These are phyloP conservation scores for Rhopilema esculentum DNA, from an alignment of 30 jellyfish, hydroid and myxozoan genomes.

Conservation along the genomic window DNA sequence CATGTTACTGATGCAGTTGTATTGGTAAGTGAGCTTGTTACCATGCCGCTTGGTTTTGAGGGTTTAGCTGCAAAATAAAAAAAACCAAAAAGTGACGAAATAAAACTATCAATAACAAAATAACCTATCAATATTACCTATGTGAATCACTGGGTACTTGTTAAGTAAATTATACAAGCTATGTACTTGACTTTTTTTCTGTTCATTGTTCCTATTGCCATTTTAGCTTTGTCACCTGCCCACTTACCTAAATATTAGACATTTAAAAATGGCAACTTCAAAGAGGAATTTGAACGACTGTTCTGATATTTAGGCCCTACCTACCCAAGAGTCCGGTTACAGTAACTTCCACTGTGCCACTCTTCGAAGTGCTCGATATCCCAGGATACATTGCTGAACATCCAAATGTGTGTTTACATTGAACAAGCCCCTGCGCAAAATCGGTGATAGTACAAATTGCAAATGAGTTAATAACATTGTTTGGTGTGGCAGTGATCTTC, in stretches of 20 bases:
- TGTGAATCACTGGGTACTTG: not conserved
- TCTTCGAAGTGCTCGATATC: constrained; percentile 1
- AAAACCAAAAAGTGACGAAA: not conserved
- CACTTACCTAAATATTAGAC: not conserved
- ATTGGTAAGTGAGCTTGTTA: constrained; percentile 6
- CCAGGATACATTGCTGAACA: constrained; percentile 40
- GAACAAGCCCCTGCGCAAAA: constrained; percentile 9
- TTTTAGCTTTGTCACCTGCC: too few species aligned
- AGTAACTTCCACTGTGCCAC: constrained; percentile 6
- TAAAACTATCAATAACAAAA: not conserved
- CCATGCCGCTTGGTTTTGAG: constrained; percentile 32
- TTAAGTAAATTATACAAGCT: too few species aligned
- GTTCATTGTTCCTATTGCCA: too few species aligned
- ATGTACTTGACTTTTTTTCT: too few species aligned
- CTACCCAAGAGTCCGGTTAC: constrained; percentile 56
- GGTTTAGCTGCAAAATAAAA: constrained; percentile 35
- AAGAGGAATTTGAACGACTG: not conserved
- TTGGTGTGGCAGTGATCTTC: constrained; percentile 37
- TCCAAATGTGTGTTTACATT: constrained; percentile 30
- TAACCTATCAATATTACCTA: not conserved
- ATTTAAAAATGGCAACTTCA: not conserved
- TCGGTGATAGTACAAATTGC: constrained; percentile 11
- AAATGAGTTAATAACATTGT: not conserved
- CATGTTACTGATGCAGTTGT: constrained; percentile 30
- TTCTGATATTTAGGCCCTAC: not conserved